Base-by-base conservation (phyloP, 2,797 vertebrate genomes). In the Peromyscus nudipes region DNA sequence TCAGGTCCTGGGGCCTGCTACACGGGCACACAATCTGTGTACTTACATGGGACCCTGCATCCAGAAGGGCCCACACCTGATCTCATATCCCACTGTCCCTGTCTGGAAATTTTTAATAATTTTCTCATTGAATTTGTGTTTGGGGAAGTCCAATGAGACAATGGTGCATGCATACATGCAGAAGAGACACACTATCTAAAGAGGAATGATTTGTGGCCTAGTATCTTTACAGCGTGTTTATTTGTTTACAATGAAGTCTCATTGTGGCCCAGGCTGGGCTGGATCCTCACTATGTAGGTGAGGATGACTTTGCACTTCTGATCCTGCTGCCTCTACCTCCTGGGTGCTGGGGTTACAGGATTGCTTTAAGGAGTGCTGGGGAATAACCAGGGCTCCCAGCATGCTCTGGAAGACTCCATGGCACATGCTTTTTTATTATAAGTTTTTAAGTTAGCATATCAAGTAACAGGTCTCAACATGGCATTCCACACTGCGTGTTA, bases 1-100 rank as follows among this genome's bases (percentile, higher is more conserved):
- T 11, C 46, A 25, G 4, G 17, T 19, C 25, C 49, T 34, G 23
- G 79, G 12, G 49, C 71, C 12, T 3, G 73, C 8, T 25, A 23
- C 52, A 1, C 0, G 0, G 19, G 6, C 8, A 13, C 13, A 29
- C 55, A 31, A 21, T 6, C 62, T 40, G 29, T 14, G 17, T 3
- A 12, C 10, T 40, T 40, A 60, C n/a, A n/a, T 3, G 46, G 31
- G 25, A 0, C 37, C 46, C 83, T 8, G 1, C 5, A 7, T 12
- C 40, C 29, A 19, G 21, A 64, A 34, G 21, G 62, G 10, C 6
- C 43, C 29, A 11, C 0, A 21, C 43, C 31, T n/a, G 27, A 17
- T 31, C 40, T 73, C 29, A 16, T 37, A 71, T 2, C 71, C 27
- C 77, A 43, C 37, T 79, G 1, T 31, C 13, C 4, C 37, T 76